These are phyloP conservation scores for Drosophila pseudoobscura DNA, from an alignment of 1,140 invertebrate species.

Conservation along the genomic window DNA sequence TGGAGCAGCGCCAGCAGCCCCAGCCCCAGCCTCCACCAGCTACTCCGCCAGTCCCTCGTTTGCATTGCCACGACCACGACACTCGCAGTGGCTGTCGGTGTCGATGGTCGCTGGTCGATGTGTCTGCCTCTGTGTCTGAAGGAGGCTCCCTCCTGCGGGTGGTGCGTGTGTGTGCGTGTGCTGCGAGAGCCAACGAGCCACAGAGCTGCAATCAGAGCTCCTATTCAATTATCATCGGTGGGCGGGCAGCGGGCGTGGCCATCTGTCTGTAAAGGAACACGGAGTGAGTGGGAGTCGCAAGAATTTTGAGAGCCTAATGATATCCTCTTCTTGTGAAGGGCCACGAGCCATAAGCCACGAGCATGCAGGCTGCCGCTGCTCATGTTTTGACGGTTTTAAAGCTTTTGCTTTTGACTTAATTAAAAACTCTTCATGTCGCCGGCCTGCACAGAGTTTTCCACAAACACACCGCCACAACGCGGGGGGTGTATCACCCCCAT, in stretches of 20 bases:
- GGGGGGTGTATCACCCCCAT: slow-evolving; percentile 20
- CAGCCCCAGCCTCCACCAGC: slow-evolving; percentile 17
- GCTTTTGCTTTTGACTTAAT: slow-evolving; percentile 58
- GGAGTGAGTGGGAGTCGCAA: background rate
- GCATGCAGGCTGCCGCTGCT: background rate
- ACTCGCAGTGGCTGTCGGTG: background rate
- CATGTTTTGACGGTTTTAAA: slow-evolving; percentile 42
- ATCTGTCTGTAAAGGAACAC: slow-evolving; percentile 37
- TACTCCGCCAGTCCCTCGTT: slow-evolving; percentile 18
- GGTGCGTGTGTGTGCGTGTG: slow-evolving; percentile 23
- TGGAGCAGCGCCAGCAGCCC: slow-evolving; percentile 40
- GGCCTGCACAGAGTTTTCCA: slow-evolving; percentile 35
- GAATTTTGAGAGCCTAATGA: background rate
- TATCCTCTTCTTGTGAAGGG: too few relatives aligned
- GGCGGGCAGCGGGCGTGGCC: slow-evolving; percentile 44
- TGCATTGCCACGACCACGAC: slow-evolving; percentile 40
- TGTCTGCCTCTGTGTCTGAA: slow-evolving; percentile 4
- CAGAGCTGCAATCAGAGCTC: slow-evolving; percentile 62
- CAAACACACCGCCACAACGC: slow-evolving; percentile 17
- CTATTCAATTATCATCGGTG: slow-evolving; percentile 74
- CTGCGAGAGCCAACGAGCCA: slow-evolving; percentile 56
- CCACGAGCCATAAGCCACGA: too few relatives aligned
- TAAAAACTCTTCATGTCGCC: slow-evolving; percentile 50
- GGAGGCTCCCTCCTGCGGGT: slow-evolving; percentile 4
- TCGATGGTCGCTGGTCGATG: slow-evolving; percentile 4